A percentile compares a stretch with the other conserved stretches of the same genome.
phyloP scores from a whole-genome alignment of 2,113 vertebrate species.

The Pedetes capensis region DNA sequence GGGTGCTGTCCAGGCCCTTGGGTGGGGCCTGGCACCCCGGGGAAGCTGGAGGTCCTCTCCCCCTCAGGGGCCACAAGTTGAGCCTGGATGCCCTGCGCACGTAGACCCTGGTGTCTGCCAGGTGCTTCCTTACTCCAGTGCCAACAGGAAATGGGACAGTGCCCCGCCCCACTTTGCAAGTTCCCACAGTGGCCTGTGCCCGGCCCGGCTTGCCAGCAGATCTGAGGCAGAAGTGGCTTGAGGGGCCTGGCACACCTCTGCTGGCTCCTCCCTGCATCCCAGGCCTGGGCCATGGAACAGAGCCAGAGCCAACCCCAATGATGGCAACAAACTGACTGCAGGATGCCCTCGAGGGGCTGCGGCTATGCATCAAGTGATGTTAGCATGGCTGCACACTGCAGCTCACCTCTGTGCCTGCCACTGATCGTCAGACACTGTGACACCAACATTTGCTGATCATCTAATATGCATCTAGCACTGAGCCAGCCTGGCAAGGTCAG shows the following conservation, averaged over 20 bases:
- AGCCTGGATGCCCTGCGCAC: rapidly evolving
- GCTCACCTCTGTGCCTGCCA: rapidly evolving
- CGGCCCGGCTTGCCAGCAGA: neutral
- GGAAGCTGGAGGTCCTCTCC: rapidly evolving
- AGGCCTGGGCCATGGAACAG: too few species aligned
- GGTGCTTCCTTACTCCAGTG: rapidly evolving
- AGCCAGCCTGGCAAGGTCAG: rapidly evolving
- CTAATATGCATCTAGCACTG: rapidly evolving
- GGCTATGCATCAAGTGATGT: rapidly evolving
- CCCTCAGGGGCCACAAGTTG: rapidly evolving
- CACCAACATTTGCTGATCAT: rapidly evolving
- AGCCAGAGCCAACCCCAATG: neutral
- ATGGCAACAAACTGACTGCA: rapidly evolving
- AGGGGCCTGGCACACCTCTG: rapidly evolving
- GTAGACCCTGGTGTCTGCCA: rapidly evolving
- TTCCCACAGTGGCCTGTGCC: rapidly evolving
- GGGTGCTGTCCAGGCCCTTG: rapidly evolving
- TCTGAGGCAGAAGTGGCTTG: rapidly evolving
- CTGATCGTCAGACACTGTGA: rapidly evolving
- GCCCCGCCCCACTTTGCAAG: rapidly evolving
- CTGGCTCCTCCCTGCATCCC: too few species aligned
- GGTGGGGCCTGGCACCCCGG: rapidly evolving
- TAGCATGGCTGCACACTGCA: rapidly evolving
- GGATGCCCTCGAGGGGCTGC: rapidly evolving
- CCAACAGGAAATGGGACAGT: rapidly evolving